Percentiles rank a stretch among this genome's conserved stretches.
phyloP scores from a whole-genome alignment of 2,888 invertebrate genomes.

The Drosophila rubida region DNA sequence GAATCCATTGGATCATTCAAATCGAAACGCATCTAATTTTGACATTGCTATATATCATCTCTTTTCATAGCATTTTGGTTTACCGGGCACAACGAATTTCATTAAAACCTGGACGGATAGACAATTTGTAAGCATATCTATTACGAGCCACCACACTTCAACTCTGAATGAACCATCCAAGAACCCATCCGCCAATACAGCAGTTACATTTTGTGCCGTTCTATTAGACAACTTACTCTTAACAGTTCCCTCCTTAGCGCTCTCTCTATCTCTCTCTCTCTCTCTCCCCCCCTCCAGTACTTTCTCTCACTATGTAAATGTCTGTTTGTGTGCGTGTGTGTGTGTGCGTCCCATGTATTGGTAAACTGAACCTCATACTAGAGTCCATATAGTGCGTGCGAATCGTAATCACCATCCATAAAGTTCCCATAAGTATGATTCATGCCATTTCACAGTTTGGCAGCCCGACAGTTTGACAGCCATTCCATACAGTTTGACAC shows the following conservation, averaged over 20 bases:
- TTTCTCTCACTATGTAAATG: conserved; percentile 29
- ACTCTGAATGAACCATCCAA: conserved; percentile 49
- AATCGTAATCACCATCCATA: conserved; percentile 35
- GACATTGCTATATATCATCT: conserved; percentile 75
- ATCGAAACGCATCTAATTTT: conserved; percentile 55
- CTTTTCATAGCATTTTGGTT: conserved; percentile 82
- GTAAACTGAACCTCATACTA: conserved; percentile 37
- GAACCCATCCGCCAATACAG: conserved; percentile 28
- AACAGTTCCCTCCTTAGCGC: conserved; percentile 10
- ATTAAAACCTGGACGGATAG: conserved; percentile 81
- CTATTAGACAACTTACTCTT: conserved; percentile 31
- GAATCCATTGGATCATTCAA: conserved; percentile 46
- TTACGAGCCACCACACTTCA: conserved; percentile 34
- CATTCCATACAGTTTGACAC: conserved; percentile 45
- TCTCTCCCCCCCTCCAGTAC: neutral
- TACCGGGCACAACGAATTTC: conserved; percentile 81
- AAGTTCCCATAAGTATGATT: conserved; percentile 14
- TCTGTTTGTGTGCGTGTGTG: conserved; percentile 34
- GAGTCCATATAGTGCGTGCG: conserved; percentile 13
- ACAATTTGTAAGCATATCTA: conserved; percentile 80
- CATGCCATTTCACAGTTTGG: conserved; percentile 40
- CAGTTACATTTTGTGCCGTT: conserved; percentile 48
- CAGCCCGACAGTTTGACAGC: conserved; percentile 40
- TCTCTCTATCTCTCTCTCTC: conserved; percentile 8
- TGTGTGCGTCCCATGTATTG: conserved; percentile 36